Evolutionary conservation across 1,140 invertebrate species (phyloP).

Genomic region (Ips nitidus): DNA sequence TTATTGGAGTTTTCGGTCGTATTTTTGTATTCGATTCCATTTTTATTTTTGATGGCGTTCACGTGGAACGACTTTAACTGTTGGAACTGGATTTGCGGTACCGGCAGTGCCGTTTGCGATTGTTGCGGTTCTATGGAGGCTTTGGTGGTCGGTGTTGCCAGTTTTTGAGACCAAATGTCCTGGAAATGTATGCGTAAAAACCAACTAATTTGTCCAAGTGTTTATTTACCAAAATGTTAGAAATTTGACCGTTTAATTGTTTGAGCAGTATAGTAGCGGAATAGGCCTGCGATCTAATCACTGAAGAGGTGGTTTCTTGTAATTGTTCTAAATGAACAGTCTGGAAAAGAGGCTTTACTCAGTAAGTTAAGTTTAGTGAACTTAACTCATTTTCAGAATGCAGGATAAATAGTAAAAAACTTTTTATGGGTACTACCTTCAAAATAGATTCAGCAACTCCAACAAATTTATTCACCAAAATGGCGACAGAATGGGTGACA

Average conservation of each 20-base stretch:
- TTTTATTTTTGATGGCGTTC: conserved; percentile 36
- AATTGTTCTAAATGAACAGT: conserved; percentile 46
- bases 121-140: conserved; percentile 8
- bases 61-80: conserved; percentile 35
- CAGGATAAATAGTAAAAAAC: too few species aligned
- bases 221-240: conserved; percentile 44
- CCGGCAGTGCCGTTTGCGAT: conserved; percentile 31
- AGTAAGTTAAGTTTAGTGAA: neutral
- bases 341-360: conserved; percentile 34
- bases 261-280: conserved; percentile 40
- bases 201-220: too few species aligned
- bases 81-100: conserved; percentile 42
- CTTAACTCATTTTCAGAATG: too few species aligned
- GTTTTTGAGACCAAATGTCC: conserved; percentile 35
- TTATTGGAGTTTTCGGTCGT: conserved; percentile 15
- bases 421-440: conserved; percentile 36
- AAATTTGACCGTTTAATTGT: conserved; percentile 44
- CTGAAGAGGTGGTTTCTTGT: conserved; percentile 31
- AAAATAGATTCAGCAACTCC: conserved; percentile 41
- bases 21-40: conserved; percentile 36
- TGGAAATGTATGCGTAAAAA: neutral
- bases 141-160: neutral
- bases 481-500: conserved; percentile 34
- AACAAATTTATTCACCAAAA: conserved; percentile 36
- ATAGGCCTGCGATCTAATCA: conserved; percentile 37